Percentiles rank a stretch among this genome's conserved stretches.
These are phyloP conservation scores for Tachycineta bicolor DNA, from an alignment of 2,113 vertebrate species.

Conservation along the genomic window DNA sequence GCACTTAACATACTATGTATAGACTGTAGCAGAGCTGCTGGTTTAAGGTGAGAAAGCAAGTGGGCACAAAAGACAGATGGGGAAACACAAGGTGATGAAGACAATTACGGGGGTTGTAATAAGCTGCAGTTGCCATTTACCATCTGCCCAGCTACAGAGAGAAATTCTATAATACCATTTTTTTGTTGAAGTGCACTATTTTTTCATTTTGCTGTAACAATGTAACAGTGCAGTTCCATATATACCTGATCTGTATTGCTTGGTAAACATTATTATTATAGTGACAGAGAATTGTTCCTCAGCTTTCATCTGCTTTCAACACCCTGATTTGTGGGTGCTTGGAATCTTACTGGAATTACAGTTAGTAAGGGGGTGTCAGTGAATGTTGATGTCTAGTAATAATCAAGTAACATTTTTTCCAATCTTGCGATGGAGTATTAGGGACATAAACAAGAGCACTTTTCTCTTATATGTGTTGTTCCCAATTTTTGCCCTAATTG, in stretches of 20 bases:
- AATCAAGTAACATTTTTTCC: neutral
- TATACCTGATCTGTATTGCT: neutral
- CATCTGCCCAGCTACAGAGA: neutral
- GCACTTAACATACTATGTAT: neutral
- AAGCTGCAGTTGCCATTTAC: neutral
- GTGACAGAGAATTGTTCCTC: neutral
- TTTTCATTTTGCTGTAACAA: neutral
- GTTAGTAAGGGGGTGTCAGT: neutral
- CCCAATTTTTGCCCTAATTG: neutral
- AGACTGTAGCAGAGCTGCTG: neutral
- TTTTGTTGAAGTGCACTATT: neutral
- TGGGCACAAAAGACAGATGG: neutral
- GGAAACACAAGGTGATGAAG: neutral
- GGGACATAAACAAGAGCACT: neutral
- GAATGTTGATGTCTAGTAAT: neutral
- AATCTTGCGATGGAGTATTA: neutral
- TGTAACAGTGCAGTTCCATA: neutral
- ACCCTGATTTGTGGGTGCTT: neutral
- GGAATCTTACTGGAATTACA: neutral
- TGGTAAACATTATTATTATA: neutral
- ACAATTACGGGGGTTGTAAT: neutral
- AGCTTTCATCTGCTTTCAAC: accelerated
- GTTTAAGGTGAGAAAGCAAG: neutral
- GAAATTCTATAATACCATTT: neutral
- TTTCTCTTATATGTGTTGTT: neutral